Conservation (phyloP, 2,888 invertebrate genomes). For the Pardosa pseudoannulata region DNA sequence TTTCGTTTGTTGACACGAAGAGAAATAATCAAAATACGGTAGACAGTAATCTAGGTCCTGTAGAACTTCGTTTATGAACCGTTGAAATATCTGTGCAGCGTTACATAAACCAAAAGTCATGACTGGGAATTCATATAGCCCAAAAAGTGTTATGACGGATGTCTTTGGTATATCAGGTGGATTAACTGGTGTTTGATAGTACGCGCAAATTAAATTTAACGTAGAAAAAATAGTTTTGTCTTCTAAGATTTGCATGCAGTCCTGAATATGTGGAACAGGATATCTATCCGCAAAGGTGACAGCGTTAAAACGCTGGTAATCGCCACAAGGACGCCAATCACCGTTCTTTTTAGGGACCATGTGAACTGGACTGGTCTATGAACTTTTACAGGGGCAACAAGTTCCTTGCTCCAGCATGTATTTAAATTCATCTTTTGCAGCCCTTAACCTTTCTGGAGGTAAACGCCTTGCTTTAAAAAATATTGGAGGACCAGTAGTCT, state of each 20-base stretch:
- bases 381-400: slow-evolving; percentile 21
- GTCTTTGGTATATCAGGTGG: too few species aligned
- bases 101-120: too few species aligned
- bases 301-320: slow-evolving; percentile 28
- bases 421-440: slow-evolving; percentile 11
- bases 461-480: slow-evolving; percentile 5
- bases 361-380: slow-evolving; percentile 21
- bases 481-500: slow-evolving; percentile 21
- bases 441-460: neutral
- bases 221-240: too few species aligned
- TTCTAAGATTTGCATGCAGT: too few species aligned
- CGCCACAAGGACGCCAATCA: slow-evolving; percentile 36
- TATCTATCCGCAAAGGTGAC: neutral
- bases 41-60: too few species aligned
- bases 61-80: too few species aligned
- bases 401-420: slow-evolving; percentile 4
- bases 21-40: too few species aligned
- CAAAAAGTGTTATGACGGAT: too few species aligned
- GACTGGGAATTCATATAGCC: too few species aligned
- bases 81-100: too few species aligned
- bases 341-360: slow-evolving; percentile 43
- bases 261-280: neutral
- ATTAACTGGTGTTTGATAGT: too few species aligned
- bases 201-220: too few species aligned
- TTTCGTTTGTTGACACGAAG: slow-evolving; percentile 1